Conservation (phyloP, 2,888 invertebrate genomes). For the Aphodius granarius region DNA sequence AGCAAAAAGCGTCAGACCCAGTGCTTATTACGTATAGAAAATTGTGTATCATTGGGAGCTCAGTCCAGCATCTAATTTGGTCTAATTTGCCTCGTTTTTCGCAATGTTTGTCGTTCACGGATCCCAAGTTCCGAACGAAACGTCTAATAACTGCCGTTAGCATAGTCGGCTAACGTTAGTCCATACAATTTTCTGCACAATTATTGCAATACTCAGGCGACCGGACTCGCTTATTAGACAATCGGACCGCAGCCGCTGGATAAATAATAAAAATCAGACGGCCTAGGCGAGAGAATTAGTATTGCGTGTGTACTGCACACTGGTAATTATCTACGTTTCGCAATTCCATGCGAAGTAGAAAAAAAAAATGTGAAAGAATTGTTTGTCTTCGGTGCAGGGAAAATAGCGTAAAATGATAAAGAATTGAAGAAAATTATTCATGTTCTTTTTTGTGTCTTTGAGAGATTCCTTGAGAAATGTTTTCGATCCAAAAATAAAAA, state of each 20-base stretch:
- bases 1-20: background rate
- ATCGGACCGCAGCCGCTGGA: slow-evolving; percentile 31
- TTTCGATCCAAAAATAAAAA: no score
- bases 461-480: no score
- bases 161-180: slow-evolving; percentile 21
- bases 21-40: slow-evolving; percentile 17
- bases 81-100: slow-evolving; percentile 20
- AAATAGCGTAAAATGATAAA: no score
- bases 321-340: slow-evolving; percentile 38
- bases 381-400: no score
- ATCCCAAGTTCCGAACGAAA: background rate
- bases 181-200: slow-evolving; percentile 27
- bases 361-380: background rate
- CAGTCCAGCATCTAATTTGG: slow-evolving; percentile 14
- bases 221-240: slow-evolving; percentile 31
- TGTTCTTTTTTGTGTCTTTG: no score
- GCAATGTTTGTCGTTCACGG: slow-evolving; percentile 20
- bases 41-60: slow-evolving; percentile 19
- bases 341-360: slow-evolving; percentile 26
- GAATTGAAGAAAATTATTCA: no score
- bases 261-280: slow-evolving; percentile 36
- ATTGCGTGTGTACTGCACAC: slow-evolving; percentile 37
- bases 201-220: slow-evolving; percentile 27
- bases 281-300: slow-evolving; percentile 35
- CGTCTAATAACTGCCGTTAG: slow-evolving; percentile 25